Conservation (phyloP, 2,113 vertebrate species). For the Progne subis region DNA sequence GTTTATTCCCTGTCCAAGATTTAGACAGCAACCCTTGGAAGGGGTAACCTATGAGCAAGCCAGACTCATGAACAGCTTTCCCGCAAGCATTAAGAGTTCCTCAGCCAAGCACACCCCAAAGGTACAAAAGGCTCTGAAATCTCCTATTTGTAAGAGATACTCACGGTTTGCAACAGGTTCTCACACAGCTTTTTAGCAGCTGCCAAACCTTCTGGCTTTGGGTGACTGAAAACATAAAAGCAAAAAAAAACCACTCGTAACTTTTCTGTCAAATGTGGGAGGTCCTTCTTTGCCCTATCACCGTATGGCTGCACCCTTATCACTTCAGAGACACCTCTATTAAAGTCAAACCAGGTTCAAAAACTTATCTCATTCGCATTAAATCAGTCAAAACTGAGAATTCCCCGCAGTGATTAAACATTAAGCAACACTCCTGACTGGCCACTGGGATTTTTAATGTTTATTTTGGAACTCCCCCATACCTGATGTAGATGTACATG, state of each 20-base stretch:
- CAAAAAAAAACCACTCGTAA: neutral
- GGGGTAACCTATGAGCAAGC: neutral
- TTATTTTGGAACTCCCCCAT: neutral
- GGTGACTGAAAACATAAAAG: slow-evolving; percentile 80
- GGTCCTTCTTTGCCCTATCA: neutral
- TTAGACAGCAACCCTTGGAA: neutral
- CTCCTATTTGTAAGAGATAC: neutral
- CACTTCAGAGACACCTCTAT: neutral
- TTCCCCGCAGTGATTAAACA: neutral
- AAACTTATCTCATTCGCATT: neutral
- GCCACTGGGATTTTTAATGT: neutral
- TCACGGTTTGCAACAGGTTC: slow-evolving; percentile 95
- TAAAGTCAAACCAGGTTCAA: neutral
- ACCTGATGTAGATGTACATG: slow-evolving; percentile 99
- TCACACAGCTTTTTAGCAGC: slow-evolving; percentile 97
- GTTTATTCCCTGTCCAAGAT: neutral
- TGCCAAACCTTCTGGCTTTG: slow-evolving; percentile 94
- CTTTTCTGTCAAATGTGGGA: neutral
- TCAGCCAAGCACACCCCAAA: neutral
- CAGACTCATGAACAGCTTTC: neutral
- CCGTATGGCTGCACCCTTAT: rapidly evolving
- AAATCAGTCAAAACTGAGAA: neutral
- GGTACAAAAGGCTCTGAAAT: neutral
- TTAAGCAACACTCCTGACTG: neutral
- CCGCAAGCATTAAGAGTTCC: neutral